A percentile compares a stretch with the other conserved stretches of the same genome.
Evolutionary conservation across 2,113 vertebrate species (phyloP).

Genomic region (Trichechus manatus): DNA sequence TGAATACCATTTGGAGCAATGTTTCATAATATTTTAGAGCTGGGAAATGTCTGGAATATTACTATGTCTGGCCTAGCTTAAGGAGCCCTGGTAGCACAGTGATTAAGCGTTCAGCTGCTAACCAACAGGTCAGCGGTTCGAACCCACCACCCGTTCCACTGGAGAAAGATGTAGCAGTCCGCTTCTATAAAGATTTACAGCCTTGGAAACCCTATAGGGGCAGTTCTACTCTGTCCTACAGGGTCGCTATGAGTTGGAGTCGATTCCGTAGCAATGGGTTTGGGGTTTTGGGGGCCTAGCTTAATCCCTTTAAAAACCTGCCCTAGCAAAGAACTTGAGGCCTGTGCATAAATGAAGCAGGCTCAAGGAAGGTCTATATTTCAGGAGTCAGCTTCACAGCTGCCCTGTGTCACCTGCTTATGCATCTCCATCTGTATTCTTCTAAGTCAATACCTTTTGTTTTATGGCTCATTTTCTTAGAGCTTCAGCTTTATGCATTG

Average conservation of each 20-base stretch:
- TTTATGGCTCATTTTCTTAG: slow-evolving; percentile 72
- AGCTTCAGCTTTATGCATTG: slow-evolving; percentile 64
- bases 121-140: no score
- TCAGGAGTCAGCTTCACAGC: neutral
- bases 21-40: slow-evolving; percentile 3
- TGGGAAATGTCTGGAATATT: neutral
- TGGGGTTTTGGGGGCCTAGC: neutral
- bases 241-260: no score
- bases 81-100: no score
- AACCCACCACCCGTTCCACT: no score
- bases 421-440: neutral
- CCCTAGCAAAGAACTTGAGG: neutral
- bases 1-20: slow-evolving; percentile 27
- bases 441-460: slow-evolving; percentile 62
- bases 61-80: neutral
- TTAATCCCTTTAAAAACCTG: neutral
- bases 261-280: no score
- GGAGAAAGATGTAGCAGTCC: no score
- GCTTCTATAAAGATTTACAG: no score
- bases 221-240: no score
- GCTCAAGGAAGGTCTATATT: neutral
- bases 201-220: no score
- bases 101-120: no score
- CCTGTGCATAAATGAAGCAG: neutral
- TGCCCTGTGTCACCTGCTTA: neutral